phyloP scores from a whole-genome alignment of 1,140 invertebrate species.

The Papilio glaucus region DNA sequence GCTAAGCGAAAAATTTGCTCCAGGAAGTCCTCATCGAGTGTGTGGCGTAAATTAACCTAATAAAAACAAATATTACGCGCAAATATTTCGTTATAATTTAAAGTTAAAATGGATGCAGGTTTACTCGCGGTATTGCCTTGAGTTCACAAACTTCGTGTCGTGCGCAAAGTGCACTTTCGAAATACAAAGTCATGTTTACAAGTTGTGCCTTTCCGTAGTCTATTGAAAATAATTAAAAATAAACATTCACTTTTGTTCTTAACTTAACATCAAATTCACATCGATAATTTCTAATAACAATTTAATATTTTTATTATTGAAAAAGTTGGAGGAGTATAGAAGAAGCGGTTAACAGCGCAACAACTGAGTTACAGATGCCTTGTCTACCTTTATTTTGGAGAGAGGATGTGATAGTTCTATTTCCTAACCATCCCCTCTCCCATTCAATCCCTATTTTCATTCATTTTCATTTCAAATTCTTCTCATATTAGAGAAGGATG shows the following conservation, averaged over 20 bases:
- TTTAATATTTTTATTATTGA: no score
- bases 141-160: slow-evolving; percentile 34
- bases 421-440: no score
- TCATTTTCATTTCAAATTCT: no score
- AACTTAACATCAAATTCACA: background rate
- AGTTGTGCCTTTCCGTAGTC: background rate
- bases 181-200: slow-evolving; percentile 33
- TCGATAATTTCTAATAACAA: background rate
- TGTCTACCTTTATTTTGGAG: no score
- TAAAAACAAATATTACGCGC: background rate
- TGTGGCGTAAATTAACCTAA: background rate
- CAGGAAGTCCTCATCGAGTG: background rate
- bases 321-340: no score
- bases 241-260: background rate
- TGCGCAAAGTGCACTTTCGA: slow-evolving; percentile 39
- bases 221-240: slow-evolving; percentile 8
- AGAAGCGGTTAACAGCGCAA: no score
- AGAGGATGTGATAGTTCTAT: no score
- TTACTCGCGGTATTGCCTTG: slow-evolving; percentile 34
- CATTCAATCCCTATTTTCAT: no score
- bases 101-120: slow-evolving; percentile 24
- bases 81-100: slow-evolving; percentile 16
- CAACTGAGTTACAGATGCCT: no score
- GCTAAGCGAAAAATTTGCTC: no score
- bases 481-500: no score